A percentile compares a stretch with the other conserved stretches of the same genome.
Conservation (phyloP, 2,797 vertebrate species). For the Dendrocincla tyrannina region DNA sequence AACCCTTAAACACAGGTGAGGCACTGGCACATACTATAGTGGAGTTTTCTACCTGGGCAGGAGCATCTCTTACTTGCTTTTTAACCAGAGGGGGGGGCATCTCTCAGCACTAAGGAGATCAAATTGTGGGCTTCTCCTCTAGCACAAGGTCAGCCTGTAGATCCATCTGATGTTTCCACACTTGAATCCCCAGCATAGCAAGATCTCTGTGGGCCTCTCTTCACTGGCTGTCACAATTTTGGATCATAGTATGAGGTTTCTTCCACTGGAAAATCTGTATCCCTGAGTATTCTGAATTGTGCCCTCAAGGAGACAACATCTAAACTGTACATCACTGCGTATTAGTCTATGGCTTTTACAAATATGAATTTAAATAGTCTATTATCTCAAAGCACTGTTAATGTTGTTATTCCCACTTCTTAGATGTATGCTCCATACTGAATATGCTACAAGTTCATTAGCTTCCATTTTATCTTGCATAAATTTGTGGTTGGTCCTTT, state of each 20-base stretch:
- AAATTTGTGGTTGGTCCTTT: slow-evolving; percentile 66
- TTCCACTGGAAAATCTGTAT: background rate
- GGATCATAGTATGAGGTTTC: background rate
- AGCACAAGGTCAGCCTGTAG: background rate
- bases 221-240: background rate
- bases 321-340: background rate
- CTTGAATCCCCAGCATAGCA: fast-evolving
- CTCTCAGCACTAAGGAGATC: background rate
- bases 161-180: background rate
- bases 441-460: slow-evolving; percentile 71
- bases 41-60: background rate
- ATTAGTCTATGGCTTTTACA: slow-evolving; percentile 55
- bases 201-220: background rate
- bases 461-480: slow-evolving; percentile 69
- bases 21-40: background rate
- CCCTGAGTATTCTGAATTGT: background rate
- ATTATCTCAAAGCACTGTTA: slow-evolving; percentile 61
- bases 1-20: fast-evolving
- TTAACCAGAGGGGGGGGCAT: background rate
- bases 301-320: background rate
- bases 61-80: background rate
- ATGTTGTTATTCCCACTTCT: slow-evolving; percentile 70
- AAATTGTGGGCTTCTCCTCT: fast-evolving
- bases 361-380: slow-evolving; percentile 71
- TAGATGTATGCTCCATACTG: slow-evolving; percentile 42